A percentile compares a stretch with the other conserved stretches of the same genome.
These are phyloP conservation scores for Corvus moneduloides DNA, from an alignment of 2,113 vertebrate species.

Conservation along the genomic window DNA sequence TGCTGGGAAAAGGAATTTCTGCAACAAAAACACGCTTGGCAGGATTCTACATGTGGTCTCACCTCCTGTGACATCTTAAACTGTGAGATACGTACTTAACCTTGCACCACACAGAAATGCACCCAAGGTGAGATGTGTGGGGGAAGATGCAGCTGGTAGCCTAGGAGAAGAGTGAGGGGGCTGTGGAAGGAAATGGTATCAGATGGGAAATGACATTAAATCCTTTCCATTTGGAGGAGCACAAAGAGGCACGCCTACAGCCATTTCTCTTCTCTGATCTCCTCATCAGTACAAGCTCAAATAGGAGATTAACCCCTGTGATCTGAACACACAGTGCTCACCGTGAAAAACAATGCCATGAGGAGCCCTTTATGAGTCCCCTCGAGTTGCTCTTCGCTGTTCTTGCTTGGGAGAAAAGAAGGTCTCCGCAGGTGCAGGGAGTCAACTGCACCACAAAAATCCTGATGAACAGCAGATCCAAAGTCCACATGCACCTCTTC, in stretches of 20 bases:
- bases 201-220: not conserved
- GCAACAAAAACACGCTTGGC: not conserved
- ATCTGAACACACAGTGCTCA: not conserved
- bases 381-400: not conserved
- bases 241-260: not conserved
- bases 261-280: not conserved
- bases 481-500: accelerated
- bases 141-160: not conserved
- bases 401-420: not conserved
- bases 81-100: accelerated
- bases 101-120: not conserved
- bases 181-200: not conserved
- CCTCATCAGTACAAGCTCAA: not conserved
- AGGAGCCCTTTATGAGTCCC: not conserved
- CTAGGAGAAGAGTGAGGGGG: not conserved
- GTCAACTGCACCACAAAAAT: not conserved
- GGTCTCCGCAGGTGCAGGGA: not conserved
- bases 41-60: not conserved
- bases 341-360: accelerated
- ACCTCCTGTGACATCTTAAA: not conserved
- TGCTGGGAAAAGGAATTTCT: not conserved
- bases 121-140: not conserved
- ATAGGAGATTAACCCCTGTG: not conserved
- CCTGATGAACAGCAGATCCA: not conserved
- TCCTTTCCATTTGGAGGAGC: not conserved